Conservation (phyloP, 23 tunicate genomes). For the Clavelina lepadiformis region DNA sequence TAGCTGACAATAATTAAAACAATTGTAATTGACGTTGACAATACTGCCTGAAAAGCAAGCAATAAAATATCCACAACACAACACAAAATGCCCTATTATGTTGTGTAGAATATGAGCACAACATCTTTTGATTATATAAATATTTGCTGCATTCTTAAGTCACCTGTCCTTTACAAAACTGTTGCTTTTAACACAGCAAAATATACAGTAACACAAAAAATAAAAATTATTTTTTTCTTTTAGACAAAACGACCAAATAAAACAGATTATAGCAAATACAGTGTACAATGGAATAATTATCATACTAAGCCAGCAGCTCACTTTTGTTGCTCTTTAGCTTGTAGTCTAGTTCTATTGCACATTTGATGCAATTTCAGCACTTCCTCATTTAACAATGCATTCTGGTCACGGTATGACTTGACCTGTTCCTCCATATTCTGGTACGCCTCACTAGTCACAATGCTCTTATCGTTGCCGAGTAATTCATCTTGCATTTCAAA, state of each 20-base stretch:
- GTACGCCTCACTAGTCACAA: constrained; percentile 1
- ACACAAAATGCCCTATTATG: no score
- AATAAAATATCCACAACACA: no score
- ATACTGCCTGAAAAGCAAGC: no score
- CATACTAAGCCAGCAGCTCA: background rate
- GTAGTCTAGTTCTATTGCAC: constrained; percentile 7
- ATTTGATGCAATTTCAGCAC: constrained; percentile 36
- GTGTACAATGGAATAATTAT: background rate
- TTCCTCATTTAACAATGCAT: constrained; percentile 50
- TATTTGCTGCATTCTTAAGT: no score
- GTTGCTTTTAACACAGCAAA: no score
- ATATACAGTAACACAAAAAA: background rate
- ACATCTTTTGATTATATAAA: no score
- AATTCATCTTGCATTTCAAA: constrained; percentile 54
- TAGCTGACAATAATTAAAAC: no score
- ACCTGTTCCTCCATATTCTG: constrained; percentile 22
- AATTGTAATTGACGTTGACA: no score
- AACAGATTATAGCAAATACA: background rate
- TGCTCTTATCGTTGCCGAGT: background rate
- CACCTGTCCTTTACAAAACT: no score
- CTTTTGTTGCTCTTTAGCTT: constrained; percentile 29
- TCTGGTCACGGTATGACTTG: constrained; percentile 34
- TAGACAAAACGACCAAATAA: background rate
- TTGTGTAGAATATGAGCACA: no score
- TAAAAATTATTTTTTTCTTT: background rate